These are phyloP conservation scores for Halocynthia aurantium DNA, from an alignment of 23 tunicate genomes.

Conservation along the genomic window DNA sequence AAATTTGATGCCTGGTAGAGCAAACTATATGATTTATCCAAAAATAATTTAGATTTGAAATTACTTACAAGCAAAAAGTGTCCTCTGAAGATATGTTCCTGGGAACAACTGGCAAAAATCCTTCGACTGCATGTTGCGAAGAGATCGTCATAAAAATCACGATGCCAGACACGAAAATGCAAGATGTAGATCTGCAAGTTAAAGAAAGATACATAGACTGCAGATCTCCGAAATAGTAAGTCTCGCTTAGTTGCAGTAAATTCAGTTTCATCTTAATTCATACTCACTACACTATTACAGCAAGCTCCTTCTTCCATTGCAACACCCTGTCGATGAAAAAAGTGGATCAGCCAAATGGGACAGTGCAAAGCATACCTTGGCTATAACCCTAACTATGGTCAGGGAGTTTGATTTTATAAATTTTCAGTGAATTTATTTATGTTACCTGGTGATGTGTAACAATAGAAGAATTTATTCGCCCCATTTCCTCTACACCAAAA, in stretches of 20 bases:
- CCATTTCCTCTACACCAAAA: no score
- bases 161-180: slow-evolving; percentile 54
- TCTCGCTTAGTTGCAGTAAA: neutral
- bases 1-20: no score
- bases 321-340: slow-evolving; percentile 87
- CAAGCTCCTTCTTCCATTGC: slow-evolving; percentile 59
- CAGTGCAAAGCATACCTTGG: slow-evolving; percentile 34
- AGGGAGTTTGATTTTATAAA: slow-evolving; percentile 92
- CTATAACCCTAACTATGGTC: slow-evolving; percentile 58
- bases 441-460: no score
- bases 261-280: neutral
- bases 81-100: slow-evolving; percentile 86
- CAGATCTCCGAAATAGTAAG: slow-evolving; percentile 62
- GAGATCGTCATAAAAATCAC: slow-evolving; percentile 48
- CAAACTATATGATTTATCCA: no score
- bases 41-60: slow-evolving; percentile 40
- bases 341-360: slow-evolving; percentile 74
- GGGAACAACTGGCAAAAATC: slow-evolving; percentile 81
- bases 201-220: slow-evolving; percentile 59
- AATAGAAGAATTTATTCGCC: no score
- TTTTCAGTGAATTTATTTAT: slow-evolving; percentile 25
- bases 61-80: slow-evolving; percentile 85
- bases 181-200: slow-evolving; percentile 81
- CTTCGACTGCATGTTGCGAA: slow-evolving; percentile 88
- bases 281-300: slow-evolving; percentile 22